Conservation (phyloP, 2,888 invertebrate species). For the Plebejus melissa region DNA sequence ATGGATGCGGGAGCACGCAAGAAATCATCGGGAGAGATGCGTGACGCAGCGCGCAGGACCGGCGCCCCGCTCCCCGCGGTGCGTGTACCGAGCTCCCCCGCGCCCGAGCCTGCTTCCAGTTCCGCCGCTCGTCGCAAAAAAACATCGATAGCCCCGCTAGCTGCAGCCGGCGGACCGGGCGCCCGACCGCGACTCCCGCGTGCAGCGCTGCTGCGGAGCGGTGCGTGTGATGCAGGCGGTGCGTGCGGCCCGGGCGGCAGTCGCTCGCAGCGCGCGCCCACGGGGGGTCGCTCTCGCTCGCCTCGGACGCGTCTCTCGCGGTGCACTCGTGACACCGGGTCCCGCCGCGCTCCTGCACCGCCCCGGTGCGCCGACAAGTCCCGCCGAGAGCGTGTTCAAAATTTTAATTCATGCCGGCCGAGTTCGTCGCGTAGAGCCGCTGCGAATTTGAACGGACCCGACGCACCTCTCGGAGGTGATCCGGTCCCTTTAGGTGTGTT, state of each 20-base stretch:
- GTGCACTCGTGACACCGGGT: conserved; percentile 58
- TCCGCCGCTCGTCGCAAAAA: conserved; percentile 51
- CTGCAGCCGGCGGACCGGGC: conserved; percentile 52
- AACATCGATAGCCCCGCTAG: conserved; percentile 73
- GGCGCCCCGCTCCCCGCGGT: conserved; percentile 55
- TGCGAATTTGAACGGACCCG: conserved; percentile 29
- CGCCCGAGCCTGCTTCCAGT: conserved; percentile 30
- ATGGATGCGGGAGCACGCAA: conserved; percentile 69
- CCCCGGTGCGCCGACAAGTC: conserved; percentile 39
- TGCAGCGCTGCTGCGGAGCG: conserved; percentile 49
- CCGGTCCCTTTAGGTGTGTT: conserved; percentile 25
- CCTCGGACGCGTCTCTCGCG: conserved; percentile 34
- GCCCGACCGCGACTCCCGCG: conserved; percentile 45
- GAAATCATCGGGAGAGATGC: conserved; percentile 70
- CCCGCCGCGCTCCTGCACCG: conserved; percentile 46
- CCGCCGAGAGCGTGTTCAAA: conserved; percentile 51
- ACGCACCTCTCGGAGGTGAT: conserved; percentile 31
- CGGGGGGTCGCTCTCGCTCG: conserved; percentile 58
- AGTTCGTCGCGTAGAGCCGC: conserved; percentile 34
- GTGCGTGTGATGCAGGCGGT: conserved; percentile 55
- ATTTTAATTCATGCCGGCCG: conserved; percentile 59
- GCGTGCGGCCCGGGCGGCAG: conserved; percentile 72
- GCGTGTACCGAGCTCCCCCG: conserved; percentile 52
- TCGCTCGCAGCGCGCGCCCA: conserved; percentile 71
- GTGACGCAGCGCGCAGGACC: conserved; percentile 77